Base-by-base conservation (phyloP, 2,888 invertebrate genomes). In the Cryptus armator region DNA sequence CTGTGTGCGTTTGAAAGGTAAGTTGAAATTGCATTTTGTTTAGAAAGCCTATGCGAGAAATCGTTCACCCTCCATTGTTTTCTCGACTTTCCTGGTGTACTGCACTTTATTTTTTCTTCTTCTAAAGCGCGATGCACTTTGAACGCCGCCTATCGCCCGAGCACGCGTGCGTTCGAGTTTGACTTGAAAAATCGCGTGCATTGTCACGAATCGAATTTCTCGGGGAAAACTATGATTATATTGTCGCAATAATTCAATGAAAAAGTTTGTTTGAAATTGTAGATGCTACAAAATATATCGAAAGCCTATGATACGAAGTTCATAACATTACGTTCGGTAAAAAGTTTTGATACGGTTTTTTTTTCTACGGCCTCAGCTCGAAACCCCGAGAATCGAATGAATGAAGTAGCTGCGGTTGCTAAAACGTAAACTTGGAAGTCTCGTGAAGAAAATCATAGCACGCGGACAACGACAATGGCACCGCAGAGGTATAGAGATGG, bases 91-190 rank as follows among this genome's bases (percentile, higher is more conserved):
- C 43, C 16, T 67, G 1, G 48, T 56, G 48, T 68, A 24, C 62
- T 44, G 62, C 24, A 9, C 48, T 71, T 77, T 43, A 32, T 64
- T 67, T 70, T 37, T 62, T 70, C 70, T 46, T 68, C 48, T 32
- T 48, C 51, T 66, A 44, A 37, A 5, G 37, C 37, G 37, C 43
- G 46, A 59, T 53, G 16, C 32, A 37, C 87, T 83, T 87, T 89
- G 88, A 89, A 88, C 86, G 87, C 90, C 90, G 91, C 90, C 91
- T 90, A 90, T 88, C 88, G 88, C 62, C 90, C 86, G 88, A 88
- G 86, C 88, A 88, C 87, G 88, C 89, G 89, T 88, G 19, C 59
- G 89, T 88, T 92, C 90, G 88, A 91, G 91, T 91, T 91, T 91
- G 90, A 88, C 87, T 87, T 85, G 87, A 89, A 91, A 89, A 89